Base-by-base conservation (phyloP, 2,113 vertebrate genomes). In the Uropsilus gracilis region DNA sequence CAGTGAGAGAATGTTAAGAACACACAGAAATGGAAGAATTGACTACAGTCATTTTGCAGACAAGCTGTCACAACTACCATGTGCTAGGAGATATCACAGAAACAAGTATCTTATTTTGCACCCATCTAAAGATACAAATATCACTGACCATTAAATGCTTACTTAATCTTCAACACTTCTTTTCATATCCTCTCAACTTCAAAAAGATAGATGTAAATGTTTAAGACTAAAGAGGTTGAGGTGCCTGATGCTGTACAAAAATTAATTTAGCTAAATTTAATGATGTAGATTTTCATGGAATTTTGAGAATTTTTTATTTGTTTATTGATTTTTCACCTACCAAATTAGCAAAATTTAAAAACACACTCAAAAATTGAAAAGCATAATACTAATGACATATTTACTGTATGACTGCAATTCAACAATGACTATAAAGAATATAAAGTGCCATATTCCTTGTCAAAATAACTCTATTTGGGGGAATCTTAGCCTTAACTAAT, bases 281-380 rank as follows among this genome's bases (percentile, higher is more conserved):
- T 75, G 46, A 39, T 48, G 12, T 8, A n/a, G 59, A 14, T 71
- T 72, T 78, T 17, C 22, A 5, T 48, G 11, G 16, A 3, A 57
- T 32, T 46, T 90, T 50, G 32, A 12, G 7, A 20, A n/a, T 10
- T 22, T 76, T 86, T 83, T 59, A 9, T 28, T 81, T 44, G 13
- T 11, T 50, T 86, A 48, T 30, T 90, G 30, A 78, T 6, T 87
- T 6, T 87, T 83, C 72, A 55, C 11, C 39, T 44, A 72, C 3
- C 20, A 93, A 90, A 63, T n/a, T 20, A 22, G 6, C 26, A 83
- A 90, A 76, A 90, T 10, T 55, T 53, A 32, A 61, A 85, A 96
- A 26, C 3, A 75, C 48, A 39, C 86, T 81, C 16, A 69, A 44
- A 81, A 77, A 64, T 85, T 6, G n/a, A 89, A 81, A 7, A 68